Percentiles rank a stretch among this genome's conserved stretches.
phyloP scores from a whole-genome alignment of 2,888 invertebrate genomes.

The Chrysomela aeneicollis region DNA sequence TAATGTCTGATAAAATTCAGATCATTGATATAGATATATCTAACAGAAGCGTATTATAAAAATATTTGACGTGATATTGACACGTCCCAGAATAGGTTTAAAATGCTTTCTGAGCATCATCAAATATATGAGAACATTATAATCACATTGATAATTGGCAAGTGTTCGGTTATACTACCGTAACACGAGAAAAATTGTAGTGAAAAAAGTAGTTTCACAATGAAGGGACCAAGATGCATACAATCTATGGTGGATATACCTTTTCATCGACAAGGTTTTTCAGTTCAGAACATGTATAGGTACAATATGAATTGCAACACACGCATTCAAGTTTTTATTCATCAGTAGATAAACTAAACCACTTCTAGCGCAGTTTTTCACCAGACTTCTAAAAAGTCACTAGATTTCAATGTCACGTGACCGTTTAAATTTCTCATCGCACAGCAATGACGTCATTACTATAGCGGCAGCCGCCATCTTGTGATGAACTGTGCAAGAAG shows the following conservation, averaged over 20 bases:
- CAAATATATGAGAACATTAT: conserved; percentile 13
- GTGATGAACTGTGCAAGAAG: no score
- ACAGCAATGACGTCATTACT: no score
- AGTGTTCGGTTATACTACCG: conserved; percentile 18
- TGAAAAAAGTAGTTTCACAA: not conserved
- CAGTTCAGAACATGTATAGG: no score
- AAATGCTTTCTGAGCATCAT: not conserved
- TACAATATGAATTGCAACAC: no score
- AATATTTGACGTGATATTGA: not conserved
- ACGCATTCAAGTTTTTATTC: no score
- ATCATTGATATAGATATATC: not conserved
- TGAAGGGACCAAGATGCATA: not conserved
- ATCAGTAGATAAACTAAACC: no score
- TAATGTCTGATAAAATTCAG: not conserved
- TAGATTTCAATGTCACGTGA: no score
- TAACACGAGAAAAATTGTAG: not conserved
- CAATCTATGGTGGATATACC: not conserved
- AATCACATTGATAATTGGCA: conserved; percentile 34
- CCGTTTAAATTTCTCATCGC: no score
- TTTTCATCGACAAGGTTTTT: no score
- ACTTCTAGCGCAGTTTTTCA: no score
- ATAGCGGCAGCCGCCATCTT: no score
- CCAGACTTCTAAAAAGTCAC: no score
- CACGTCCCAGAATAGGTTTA: not conserved
- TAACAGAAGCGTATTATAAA: not conserved